phyloP scores from a whole-genome alignment of 2,797 vertebrate genomes.

The Labeo calbasu region DNA sequence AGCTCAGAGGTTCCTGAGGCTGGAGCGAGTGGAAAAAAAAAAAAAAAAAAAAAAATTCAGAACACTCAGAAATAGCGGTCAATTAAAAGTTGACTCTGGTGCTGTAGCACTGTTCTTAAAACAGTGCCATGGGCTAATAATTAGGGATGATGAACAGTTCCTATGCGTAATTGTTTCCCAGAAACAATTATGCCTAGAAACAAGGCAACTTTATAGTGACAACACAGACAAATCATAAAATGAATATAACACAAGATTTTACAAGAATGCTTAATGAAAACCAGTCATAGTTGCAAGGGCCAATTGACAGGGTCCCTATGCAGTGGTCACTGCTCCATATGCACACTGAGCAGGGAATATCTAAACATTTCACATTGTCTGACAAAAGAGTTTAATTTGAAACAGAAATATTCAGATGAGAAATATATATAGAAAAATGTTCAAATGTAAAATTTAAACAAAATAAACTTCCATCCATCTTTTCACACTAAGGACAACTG shows the following conservation, averaged over 20 bases:
- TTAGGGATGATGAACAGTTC: not conserved
- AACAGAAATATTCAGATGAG: no score
- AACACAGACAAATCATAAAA: conserved; percentile 12
- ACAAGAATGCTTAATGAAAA: not conserved
- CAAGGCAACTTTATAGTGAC: not conserved
- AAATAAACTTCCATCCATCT: no score
- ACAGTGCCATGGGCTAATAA: not conserved
- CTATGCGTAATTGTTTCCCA: not conserved
- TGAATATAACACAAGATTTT: not conserved
- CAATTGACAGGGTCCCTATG: not conserved
- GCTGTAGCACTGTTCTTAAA: not conserved
- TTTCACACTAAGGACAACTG: no score
- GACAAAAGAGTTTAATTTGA: no score
- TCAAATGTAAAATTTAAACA: no score
- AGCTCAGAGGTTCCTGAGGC: conserved; percentile 85
- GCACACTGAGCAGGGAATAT: not conserved
- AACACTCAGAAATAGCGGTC: not conserved
- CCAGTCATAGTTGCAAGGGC: not conserved
- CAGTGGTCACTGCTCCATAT: not conserved
- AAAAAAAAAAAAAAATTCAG: no score
- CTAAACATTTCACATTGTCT: no score
- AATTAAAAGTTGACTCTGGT: not conserved
- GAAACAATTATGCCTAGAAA: not conserved
- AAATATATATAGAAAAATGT: no score
- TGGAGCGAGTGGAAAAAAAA: conserved; percentile 50